Conservation (phyloP, 2,797 vertebrate genomes). For the Phrynocephalus vlangalii region DNA sequence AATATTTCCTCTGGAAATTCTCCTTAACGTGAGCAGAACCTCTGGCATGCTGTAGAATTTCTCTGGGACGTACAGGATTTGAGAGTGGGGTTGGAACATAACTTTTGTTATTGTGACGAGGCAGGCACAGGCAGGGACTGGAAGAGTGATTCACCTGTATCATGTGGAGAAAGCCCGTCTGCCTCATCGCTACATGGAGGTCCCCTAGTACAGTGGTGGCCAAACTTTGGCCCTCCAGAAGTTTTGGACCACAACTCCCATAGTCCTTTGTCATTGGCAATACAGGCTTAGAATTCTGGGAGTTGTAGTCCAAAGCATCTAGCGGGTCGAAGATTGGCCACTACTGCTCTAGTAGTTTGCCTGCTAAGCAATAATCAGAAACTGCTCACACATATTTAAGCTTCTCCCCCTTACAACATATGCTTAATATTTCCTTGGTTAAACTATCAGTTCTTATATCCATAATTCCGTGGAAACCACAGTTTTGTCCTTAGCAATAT, state of each 20-base stretch:
- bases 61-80: neutral
- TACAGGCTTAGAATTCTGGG: no score
- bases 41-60: neutral
- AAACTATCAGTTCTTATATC: neutral
- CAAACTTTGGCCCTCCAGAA: no score
- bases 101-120: neutral
- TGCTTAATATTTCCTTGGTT: neutral
- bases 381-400: neutral
- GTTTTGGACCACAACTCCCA: no score
- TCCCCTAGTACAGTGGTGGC: no score
- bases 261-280: no score
- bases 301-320: no score
- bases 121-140: neutral
- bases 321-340: no score
- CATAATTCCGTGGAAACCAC: neutral
- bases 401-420: neutral
- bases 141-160: neutral
- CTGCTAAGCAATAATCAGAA: neutral
- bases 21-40: neutral
- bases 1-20: neutral
- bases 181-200: neutral
- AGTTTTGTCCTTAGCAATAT: neutral
- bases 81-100: neutral
- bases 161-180: neutral
- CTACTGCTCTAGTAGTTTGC: neutral